Conservation (phyloP, 2,113 vertebrate species). For the Buteo buteo region DNA sequence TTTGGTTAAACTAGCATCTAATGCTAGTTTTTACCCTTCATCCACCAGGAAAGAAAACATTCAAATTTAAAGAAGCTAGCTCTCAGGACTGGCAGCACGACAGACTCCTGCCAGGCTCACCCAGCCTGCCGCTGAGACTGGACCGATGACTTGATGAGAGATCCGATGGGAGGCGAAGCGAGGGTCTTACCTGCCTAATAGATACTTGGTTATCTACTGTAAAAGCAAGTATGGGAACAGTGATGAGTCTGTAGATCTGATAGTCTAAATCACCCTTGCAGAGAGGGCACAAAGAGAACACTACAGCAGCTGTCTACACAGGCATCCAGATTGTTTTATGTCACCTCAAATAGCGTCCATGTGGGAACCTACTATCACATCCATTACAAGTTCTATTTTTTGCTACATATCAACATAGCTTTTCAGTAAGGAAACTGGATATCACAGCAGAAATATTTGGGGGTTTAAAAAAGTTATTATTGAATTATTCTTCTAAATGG, state of each 20-base stretch:
- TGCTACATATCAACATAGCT: neutral
- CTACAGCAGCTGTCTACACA: neutral
- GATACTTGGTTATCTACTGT: neutral
- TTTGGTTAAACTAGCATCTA: neutral
- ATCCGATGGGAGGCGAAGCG: fast-evolving
- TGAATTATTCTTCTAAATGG: neutral
- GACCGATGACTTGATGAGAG: too few relatives aligned
- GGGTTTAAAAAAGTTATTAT: neutral
- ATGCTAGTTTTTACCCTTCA: neutral
- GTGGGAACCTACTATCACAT: neutral
- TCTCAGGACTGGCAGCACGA: neutral
- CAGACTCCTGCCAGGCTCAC: neutral
- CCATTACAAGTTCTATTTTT: neutral
- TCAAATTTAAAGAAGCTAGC: neutral
- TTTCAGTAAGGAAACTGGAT: neutral
- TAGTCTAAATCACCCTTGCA: neutral
- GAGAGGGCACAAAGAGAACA: neutral
- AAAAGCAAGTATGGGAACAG: neutral
- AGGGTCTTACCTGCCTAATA: neutral
- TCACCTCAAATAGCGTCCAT: neutral
- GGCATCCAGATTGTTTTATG: neutral
- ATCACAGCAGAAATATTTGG: neutral
- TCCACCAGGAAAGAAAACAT: neutral
- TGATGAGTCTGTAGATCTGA: neutral
- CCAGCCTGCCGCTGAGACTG: neutral